Evolutionary conservation across 2,888 invertebrate species (phyloP), one percentile per base, ranked within the genome.

Genomic region (Alloscopus bannaensis): DNA sequence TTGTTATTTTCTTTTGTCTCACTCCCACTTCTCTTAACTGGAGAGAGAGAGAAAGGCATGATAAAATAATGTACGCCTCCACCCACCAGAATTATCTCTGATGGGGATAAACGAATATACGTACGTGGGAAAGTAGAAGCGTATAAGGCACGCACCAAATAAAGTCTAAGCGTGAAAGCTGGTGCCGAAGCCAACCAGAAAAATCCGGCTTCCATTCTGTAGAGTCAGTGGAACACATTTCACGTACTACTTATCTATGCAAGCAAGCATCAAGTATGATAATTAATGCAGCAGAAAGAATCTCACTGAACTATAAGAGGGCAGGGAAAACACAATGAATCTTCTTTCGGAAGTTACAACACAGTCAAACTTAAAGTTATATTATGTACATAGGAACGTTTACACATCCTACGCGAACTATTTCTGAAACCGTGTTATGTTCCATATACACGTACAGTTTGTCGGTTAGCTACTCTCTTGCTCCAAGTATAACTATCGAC

Each of bases 221-320:
- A n/a, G n/a, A 75, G 66, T 59, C 66, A 60, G 66, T 72, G 13
- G 66, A 68, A 47, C 60, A 75, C 68, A 68, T 66, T 75, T 75
- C 68, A 75, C 75, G 68, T 68, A 62, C 76, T 69, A 69, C 76
- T 60, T 76, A 76, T 69, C 76, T 55, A 69, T 69, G 62, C 69
- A 69, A 69, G 62, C 55, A 64, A 62, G 68, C 71, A 66, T 78
- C 65, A 78, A 78, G 65, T 78, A 78, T 78, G 78, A 78, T 78
- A 78, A 78, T 78, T 78, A 78, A 78, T 78, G 78, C 78, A 71
- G 65, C 28, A 20, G 55, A 36, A n/a, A n/a, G n/a, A 13, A 66
- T 36, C 31, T 55, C 24, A 29, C 8, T 52, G 65, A 73, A 47
- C 31, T 18, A 52, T 22, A 22, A 72, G 29, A 57, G 45, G n/a